Evolutionary conservation across 2,888 invertebrate genomes (phyloP), one percentile per base, ranked within the genome.

Genomic region (Gymnocheta viridis): DNA sequence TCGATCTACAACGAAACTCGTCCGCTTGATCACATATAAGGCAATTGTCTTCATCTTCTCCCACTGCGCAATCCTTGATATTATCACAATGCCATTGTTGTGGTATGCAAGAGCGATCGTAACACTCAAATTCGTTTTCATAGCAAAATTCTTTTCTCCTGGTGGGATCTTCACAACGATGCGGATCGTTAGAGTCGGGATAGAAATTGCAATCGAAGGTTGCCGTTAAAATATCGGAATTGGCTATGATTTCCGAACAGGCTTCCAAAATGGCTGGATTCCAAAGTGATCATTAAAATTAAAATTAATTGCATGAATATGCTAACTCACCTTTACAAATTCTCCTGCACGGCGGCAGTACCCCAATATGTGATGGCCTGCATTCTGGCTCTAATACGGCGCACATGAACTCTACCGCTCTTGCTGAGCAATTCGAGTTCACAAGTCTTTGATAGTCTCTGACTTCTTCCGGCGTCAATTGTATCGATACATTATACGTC

Each of bases 351-450:
- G 95, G 95, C 87, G 93, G 93, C 85, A 94, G 93, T n/a, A 93
- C 91, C 6, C 93, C 93, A 85, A 93, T 93, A 12, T 94, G 93
- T 17, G 93, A 92, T 0, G 94, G 94, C 80, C 93, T 93, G 89
- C 95, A 95, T 87, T 95, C 95, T 0, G 95, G 95, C 87, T 95
- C 95, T 47, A 95, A 90, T 12, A 94, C 91, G 1, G 94, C 93
- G 86, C 95, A 95, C 17, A 94, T 90, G 89, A 95, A 95, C 85
- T 95, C 94, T 38, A 92, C 92, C 0, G 94, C 92, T 4, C 95
- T 92, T 0, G 93, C 92, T 85, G 95, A 95, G 90, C 95, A 95
- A 87, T 94, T 94, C 9, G 94, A 94, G n/a, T 93, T 90, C 17
- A 94, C 92, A 22, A 95, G 91, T 86, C 93, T 93, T 88, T 94